Base-by-base conservation (phyloP, 2,113 vertebrate species). In the Cygnus buccinator region DNA sequence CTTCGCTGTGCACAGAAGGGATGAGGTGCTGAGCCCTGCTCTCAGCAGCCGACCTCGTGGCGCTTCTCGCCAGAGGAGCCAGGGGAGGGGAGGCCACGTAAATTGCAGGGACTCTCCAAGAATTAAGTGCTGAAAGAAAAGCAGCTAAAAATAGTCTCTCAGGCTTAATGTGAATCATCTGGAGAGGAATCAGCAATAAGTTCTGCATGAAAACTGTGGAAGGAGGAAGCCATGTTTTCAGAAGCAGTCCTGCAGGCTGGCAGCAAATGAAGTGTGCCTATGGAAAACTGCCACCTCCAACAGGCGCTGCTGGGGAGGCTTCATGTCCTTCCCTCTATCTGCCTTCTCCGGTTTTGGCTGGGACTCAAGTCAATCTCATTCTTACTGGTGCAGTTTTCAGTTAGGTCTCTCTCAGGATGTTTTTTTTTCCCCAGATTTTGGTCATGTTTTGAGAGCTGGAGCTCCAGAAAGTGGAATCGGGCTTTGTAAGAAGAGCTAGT, bases 151-250 rank as follows among this genome's bases (percentile, higher is more conserved):
- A 93, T 94, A 95, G 78, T 41, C 81, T 84, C 19, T 62, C 25
- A 50, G 73, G 76, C 54, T 89, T 93, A 91, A 93, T 89, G 84
- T 58, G 74, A 92, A 87, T 96, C 81, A 87, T 80, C 86, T 94
- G 95, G 92, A 94, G 89, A 92, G 58, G 37, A 92, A 44, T 31
- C 26, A 15, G 5, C 22, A 93, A 35, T 84, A 81, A 48, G 84
- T 82, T 72, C 88, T 92, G 73, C 86, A 72, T 50, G 70, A 90
- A 95, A 93, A 84, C 84, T 73, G 62, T 76, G 58, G 72, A 89
- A 92, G 68, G 41, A 91, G 16, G 71, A 87, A 87, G 71, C 37
- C 31, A 3, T 55, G 63, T 43, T 85, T 84, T 76, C 48, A 50
- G 87, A 61, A 50, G 50, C 31, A 66, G 4, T 73, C 13, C 3